A percentile compares a stretch with the other conserved stretches of the same genome.
These are phyloP conservation scores for Phalacrocorax carbo DNA, from an alignment of 2,113 vertebrate genomes.

Conservation along the genomic window DNA sequence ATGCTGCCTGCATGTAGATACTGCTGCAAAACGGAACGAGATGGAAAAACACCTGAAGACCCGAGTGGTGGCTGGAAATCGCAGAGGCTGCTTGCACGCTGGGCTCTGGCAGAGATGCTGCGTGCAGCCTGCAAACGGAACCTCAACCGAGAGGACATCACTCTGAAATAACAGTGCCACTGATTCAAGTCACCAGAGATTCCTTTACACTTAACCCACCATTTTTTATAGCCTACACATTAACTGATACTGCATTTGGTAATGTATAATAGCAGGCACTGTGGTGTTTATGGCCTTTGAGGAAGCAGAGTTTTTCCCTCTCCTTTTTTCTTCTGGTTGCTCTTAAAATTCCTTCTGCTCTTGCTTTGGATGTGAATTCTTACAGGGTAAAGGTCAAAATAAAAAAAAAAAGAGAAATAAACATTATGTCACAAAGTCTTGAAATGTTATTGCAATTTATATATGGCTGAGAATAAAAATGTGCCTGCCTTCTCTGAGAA, in stretches of 20 bases:
- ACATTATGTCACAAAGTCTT: constrained; percentile 22
- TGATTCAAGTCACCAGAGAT: neutral
- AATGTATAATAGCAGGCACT: neutral
- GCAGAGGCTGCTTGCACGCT: neutral
- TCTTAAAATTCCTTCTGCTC: constrained; percentile 7
- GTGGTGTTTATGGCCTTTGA: neutral
- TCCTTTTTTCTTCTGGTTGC: neutral
- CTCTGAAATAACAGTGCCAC: neutral
- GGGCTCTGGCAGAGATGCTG: neutral
- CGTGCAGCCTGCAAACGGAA: neutral
- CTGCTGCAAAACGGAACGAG: neutral
- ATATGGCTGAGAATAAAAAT: constrained; percentile 17
- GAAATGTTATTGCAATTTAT: constrained; percentile 35
- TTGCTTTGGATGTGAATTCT: neutral
- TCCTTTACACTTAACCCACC: neutral
- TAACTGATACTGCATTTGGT: neutral
- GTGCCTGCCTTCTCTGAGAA: constrained; percentile 27
- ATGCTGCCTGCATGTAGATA: neutral
- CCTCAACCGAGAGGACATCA: accelerated
- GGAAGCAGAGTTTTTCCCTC: neutral
- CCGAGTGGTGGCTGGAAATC: neutral
- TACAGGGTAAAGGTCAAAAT: neutral
- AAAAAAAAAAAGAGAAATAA: neutral
- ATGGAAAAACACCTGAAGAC: neutral
- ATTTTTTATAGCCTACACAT: neutral